Evolutionary conservation across 2,797 vertebrate species (phyloP), one percentile per base, ranked within the genome.

Genomic region (Epinephelus malabaricus): DNA sequence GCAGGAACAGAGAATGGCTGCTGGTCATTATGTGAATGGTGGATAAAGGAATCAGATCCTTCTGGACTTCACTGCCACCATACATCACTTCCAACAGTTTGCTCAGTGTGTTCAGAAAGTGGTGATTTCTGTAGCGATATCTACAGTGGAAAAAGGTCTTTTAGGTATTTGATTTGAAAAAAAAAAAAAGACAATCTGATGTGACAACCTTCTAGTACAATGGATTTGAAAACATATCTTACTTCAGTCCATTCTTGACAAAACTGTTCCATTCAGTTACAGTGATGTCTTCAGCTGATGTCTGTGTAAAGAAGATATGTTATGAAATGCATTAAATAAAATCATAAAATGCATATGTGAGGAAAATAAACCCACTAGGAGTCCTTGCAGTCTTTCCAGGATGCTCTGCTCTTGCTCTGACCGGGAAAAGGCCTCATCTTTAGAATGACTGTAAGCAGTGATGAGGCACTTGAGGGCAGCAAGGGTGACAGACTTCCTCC

Each of bases 201-300:
- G 6, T 25, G 6, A 50, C 0, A 45, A 69, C 76, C 5, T n/a
- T 18, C 2, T 1, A 34, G 21, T 38, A 40, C 1, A 69, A 15
- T 2, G 6, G 5, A 47, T 46, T 30, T 11, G 7, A 5, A 72
- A 7, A 58, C 50, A 66, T 4, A 46, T 83, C 97, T 91, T 92
- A 99, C 98, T 96, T 99, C n/a, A 99, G 95, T 73, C 98, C 98
- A 0, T 78, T 89, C 91, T 97, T 99, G 82, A 98, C 94, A 82
- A 99, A 94, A 84, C 60, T 90, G 90, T 97, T 97, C 98, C 98
- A 99, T 2, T 97, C 96, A 18, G 89, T 89, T 18, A 96, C 92
- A 45, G 91, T 78, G 73, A 98, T 79, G 58, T 96, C 93, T 40
- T 88, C 90, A 78, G 94, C 65, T 2, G 86, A 81, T 4, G 38